Conservation (phyloP, 2,888 invertebrate genomes). For the Parnassius smintheus region DNA sequence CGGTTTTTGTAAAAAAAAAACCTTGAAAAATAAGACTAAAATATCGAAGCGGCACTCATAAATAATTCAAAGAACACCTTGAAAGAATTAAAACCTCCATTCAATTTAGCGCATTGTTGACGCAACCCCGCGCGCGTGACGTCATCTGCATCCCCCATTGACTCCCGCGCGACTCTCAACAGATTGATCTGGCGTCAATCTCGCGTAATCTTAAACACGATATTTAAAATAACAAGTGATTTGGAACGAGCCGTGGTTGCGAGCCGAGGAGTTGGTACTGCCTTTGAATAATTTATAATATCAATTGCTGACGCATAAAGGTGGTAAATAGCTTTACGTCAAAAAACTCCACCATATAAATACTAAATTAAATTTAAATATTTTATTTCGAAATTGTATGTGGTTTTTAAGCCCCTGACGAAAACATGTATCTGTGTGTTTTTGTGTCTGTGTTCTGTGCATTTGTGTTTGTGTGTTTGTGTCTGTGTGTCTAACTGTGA, state of each 20-base stretch:
- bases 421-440: too few species aligned
- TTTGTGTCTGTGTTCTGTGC: too few species aligned
- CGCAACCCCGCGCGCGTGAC: not conserved
- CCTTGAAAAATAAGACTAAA: not conserved
- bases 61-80: not conserved
- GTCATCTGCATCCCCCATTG: not conserved
- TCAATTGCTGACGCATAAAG: not conserved
- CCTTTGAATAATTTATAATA: not conserved
- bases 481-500: too few species aligned
- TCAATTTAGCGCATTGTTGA: not conserved
- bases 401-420: too few species aligned
- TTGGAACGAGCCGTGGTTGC: not conserved
- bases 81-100: conserved; percentile 1
- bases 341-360: too few species aligned
- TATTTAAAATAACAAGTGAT: not conserved
- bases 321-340: too few species aligned
- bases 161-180: not conserved
- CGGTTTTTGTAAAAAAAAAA: not conserved
- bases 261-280: not conserved
- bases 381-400: too few species aligned
- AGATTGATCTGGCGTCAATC: not conserved
- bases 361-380: too few species aligned
- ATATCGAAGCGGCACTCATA: not conserved
- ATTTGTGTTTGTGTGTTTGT: too few species aligned
- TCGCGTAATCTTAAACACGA: not conserved